Conservation (phyloP, 1,140 invertebrate genomes). For the Drosophila neocordata region DNA sequence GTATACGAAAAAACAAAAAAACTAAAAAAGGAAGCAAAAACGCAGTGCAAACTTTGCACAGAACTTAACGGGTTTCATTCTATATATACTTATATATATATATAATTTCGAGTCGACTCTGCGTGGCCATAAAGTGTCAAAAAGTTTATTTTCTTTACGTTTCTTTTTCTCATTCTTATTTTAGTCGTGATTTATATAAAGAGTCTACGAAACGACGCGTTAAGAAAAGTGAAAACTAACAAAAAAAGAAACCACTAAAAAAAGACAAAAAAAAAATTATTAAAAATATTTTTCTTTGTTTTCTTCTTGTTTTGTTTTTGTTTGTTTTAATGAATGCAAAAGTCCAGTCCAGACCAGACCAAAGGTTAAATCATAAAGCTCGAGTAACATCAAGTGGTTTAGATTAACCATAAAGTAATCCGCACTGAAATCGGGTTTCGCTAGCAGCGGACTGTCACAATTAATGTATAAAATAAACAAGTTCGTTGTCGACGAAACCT, state of each 20-base stretch:
- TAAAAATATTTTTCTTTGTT: background rate
- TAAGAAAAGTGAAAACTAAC: constrained; percentile 12
- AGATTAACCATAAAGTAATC: constrained; percentile 26
- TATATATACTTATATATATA: background rate
- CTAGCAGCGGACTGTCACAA: constrained; percentile 88
- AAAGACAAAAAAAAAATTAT: constrained; percentile 3
- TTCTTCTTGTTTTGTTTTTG: background rate
- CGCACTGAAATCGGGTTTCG: constrained; percentile 90
- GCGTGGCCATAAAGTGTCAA: constrained; percentile 27
- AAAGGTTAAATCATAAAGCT: constrained; percentile 1
- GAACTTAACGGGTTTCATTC: constrained; percentile 4
- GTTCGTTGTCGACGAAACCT: constrained; percentile 96
- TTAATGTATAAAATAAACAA: constrained; percentile 83
- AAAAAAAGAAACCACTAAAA: constrained; percentile 3
- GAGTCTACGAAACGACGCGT: background rate
- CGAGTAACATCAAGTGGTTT: background rate
- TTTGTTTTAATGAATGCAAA: constrained; percentile 16
- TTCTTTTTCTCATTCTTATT: background rate
- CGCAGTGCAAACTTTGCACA: constrained; percentile 2
- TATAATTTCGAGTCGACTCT: background rate
- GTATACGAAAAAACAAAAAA: background rate
- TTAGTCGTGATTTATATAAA: constrained; percentile 23
- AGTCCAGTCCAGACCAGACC: background rate
- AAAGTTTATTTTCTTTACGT: constrained; percentile 11
- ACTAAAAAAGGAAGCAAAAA: background rate